Evolutionary conservation across 2,888 invertebrate species (phyloP), one percentile per base, ranked within the genome.

Genomic region (Eustalomyia histrio): DNA sequence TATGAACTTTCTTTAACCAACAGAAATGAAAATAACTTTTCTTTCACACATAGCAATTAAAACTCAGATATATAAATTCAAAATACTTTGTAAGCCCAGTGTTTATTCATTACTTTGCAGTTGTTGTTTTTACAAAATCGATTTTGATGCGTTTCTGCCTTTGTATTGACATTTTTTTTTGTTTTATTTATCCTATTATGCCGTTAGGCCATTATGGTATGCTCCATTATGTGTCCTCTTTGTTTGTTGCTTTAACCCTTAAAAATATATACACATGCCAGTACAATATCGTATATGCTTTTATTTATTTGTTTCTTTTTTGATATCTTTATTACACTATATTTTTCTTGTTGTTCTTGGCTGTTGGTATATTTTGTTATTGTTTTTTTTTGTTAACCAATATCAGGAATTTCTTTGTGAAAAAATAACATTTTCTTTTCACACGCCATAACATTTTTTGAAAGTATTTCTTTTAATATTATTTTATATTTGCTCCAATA

Each of bases 361-460:
- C 39, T 53, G 24, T n/a, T 7, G 52, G 29, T 47, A 60, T 61
- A 16, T 33, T 67, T 18, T 65, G 14, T 57, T 71, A 14, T 10
- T 61, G 10, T 68, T 58, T 24, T 57, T 61, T 43, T 57, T 64
- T 68, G n/a, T 69, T 24, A 57, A 81, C 69, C 65, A 65, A 78
- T 71, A 58, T 52, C 65, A 78, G 65, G 61, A 78, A 57, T 75
- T 78, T 78, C 74, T 78, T 81, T 81, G 78, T 78, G 67, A 57
- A 61, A 35, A 47, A 74, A 75, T 24, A 81, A 74, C 74, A 72
- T 74, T 75, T 81, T 78, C 65, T 71, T 78, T 81, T 81, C 58
- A 75, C 81, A 81, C 81, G 67, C 71, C 81, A 81, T 81, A 81
- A 78, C 78, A 71, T 68, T 73, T 75, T 76, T 64, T 52, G 33